Conservation (phyloP, 2,113 vertebrate species). For the Nothobranchius furzeri region DNA sequence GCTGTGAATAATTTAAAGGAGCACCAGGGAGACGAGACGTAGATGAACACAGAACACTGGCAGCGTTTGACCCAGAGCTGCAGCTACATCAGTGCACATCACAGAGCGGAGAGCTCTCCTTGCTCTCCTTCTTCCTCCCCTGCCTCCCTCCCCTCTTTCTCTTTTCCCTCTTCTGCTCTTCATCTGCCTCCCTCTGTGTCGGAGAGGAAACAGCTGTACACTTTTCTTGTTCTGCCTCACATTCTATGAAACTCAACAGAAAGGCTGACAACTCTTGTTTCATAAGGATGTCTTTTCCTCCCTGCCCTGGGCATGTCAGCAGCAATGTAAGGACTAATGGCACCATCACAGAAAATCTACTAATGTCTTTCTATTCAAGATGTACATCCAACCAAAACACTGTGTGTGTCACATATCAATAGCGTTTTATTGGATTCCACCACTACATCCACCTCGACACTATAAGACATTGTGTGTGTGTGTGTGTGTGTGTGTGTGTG, state of each 20-base stretch:
- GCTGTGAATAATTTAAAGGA: slow-evolving; percentile 81
- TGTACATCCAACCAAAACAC: neutral
- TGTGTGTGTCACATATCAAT: neutral
- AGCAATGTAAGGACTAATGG: neutral
- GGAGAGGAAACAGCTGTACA: slow-evolving; percentile 75
- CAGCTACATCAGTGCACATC: slow-evolving; percentile 76
- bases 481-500: too few species aligned
- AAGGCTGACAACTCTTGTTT: slow-evolving; percentile 72
- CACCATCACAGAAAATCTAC: neutral
- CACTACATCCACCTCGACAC: neutral
- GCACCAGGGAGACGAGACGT: slow-evolving; percentile 75
- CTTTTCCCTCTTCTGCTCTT: slow-evolving; percentile 54
- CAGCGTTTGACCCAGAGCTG: slow-evolving; percentile 80
- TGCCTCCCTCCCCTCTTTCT: slow-evolving; percentile 31
- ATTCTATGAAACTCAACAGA: slow-evolving; percentile 75
- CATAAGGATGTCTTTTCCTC: slow-evolving; percentile 40
- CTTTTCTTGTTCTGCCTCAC: slow-evolving; percentile 73
- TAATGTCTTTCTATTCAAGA: neutral
- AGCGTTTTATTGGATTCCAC: neutral
- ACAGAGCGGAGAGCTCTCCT: slow-evolving; percentile 52
- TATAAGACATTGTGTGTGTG: neutral
- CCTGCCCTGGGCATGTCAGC: slow-evolving; percentile 29
- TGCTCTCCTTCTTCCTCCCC: slow-evolving; percentile 22
- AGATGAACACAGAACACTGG: slow-evolving; percentile 80
- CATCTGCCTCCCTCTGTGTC: slow-evolving; percentile 69